These are phyloP conservation scores for Labeo calbasu DNA, from an alignment of 2,797 vertebrate species.

Conservation along the genomic window DNA sequence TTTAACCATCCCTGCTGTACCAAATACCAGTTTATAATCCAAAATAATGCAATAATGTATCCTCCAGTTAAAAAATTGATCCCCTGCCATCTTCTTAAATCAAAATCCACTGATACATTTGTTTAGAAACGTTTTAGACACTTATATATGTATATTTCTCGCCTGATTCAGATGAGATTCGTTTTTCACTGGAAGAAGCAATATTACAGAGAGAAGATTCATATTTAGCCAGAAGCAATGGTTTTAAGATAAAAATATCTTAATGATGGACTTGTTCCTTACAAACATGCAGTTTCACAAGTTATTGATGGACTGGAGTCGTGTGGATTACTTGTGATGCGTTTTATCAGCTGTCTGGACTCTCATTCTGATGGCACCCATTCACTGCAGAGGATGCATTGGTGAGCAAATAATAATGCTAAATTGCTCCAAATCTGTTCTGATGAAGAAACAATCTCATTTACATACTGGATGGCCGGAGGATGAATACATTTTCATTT, in stretches of 20 bases:
- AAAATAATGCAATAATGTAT: not conserved
- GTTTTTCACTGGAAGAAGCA: not conserved
- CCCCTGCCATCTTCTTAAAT: not conserved
- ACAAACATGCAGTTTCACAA: not conserved
- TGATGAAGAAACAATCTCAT: not conserved
- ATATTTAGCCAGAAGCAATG: not conserved
- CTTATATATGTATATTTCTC: not conserved
- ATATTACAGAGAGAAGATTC: not conserved
- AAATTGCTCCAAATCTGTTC: not conserved
- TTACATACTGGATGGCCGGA: not conserved
- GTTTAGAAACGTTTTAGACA: not conserved
- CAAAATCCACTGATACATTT: not conserved
- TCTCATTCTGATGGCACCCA: not conserved
- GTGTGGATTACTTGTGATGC: not conserved
- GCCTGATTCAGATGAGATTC: not conserved
- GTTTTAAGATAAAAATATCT: not conserved
- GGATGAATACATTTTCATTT: not conserved
- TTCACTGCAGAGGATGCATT: not conserved
- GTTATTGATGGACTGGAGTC: not conserved
- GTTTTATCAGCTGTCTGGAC: not conserved
- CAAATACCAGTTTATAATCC: not conserved
- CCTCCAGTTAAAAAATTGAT: not conserved
- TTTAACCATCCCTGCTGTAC: too few relatives aligned
- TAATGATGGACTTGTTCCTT: not conserved
- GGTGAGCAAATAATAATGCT: not conserved